phyloP scores from a whole-genome alignment of 2,797 vertebrate genomes.

The Sandelia bainsii region DNA sequence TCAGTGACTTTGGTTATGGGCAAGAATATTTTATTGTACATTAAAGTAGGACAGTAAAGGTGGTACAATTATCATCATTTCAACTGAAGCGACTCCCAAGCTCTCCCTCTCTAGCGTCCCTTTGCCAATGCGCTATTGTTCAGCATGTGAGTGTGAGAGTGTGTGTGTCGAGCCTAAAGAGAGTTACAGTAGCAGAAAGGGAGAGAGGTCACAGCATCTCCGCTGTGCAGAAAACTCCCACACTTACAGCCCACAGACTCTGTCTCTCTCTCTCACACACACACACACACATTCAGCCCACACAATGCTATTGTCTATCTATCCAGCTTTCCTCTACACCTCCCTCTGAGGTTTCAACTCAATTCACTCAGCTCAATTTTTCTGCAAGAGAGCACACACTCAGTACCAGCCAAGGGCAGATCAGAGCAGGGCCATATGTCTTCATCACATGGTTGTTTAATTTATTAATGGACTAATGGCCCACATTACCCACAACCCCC shows the following conservation, averaged over 20 bases:
- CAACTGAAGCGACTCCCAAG: not conserved
- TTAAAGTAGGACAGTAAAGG: not conserved
- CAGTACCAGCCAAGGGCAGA: slow-evolving; percentile 50
- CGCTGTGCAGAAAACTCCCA: slow-evolving; percentile 52
- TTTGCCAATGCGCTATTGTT: not conserved
- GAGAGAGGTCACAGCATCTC: slow-evolving; percentile 43
- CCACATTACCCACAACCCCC: slow-evolving; percentile 50
- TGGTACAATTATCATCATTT: not conserved
- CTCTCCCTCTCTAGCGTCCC: not conserved
- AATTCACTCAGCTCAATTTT: slow-evolving; percentile 22
- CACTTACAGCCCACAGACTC: slow-evolving; percentile 49
- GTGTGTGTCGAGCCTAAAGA: slow-evolving; percentile 10
- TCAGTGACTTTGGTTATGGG: not conserved
- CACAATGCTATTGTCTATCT: slow-evolving; percentile 29
- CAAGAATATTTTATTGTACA: not conserved
- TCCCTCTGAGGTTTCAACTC: slow-evolving; percentile 22
- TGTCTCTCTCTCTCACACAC: slow-evolving; percentile 7
- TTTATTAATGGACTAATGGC: slow-evolving; percentile 65
- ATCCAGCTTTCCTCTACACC: slow-evolving; percentile 1
- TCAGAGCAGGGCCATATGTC: slow-evolving; percentile 64
- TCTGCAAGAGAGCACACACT: slow-evolving; percentile 8
- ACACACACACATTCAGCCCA: slow-evolving; percentile 39
- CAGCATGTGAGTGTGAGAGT: slow-evolving; percentile 9
- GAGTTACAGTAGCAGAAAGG: slow-evolving; percentile 25
- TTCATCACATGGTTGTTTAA: slow-evolving; percentile 66